A percentile compares a stretch with the other conserved stretches of the same genome.
These are phyloP conservation scores for Cremastinae sp. DNA, from an alignment of 2,888 invertebrate genomes.

Conservation along the genomic window DNA sequence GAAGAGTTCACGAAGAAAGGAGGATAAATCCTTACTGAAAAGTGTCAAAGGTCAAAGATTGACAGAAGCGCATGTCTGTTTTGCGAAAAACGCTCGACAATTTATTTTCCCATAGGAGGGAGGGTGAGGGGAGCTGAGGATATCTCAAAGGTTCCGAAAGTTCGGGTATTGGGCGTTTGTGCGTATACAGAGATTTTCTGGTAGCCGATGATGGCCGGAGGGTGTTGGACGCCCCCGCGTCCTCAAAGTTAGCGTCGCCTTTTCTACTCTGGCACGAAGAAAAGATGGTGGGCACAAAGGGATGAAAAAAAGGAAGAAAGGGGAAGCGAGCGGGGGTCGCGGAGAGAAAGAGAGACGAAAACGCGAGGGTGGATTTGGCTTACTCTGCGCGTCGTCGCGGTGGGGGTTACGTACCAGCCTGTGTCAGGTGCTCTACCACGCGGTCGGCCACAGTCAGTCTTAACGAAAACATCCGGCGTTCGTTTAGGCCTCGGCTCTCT, in stretches of 20 bases:
- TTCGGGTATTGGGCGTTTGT: conserved; percentile 1
- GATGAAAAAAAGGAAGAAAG: background rate
- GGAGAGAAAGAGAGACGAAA: conserved; percentile 17
- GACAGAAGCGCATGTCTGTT: too few relatives aligned
- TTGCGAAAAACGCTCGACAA: too few relatives aligned
- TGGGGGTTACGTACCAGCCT: conserved; percentile 73
- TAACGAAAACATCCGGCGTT: conserved; percentile 72
- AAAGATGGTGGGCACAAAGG: conserved; percentile 3
- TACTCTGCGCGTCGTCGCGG: conserved; percentile 59
- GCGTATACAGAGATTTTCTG: background rate
- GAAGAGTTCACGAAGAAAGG: too few relatives aligned
- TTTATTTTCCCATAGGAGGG: too few relatives aligned
- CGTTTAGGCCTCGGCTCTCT: conserved; percentile 56
- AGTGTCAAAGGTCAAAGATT: too few relatives aligned
- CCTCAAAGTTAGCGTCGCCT: conserved; percentile 17
- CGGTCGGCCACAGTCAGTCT: conserved; percentile 73
- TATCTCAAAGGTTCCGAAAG: too few relatives aligned
- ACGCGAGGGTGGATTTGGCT: conserved; percentile 52
- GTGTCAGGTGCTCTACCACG: conserved; percentile 75
- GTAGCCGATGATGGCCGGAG: conserved; percentile 15
- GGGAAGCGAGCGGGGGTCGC: conserved; percentile 22
- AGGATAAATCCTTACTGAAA: too few relatives aligned
- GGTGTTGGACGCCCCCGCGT: conserved; percentile 38
- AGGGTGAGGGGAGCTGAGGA: too few relatives aligned
- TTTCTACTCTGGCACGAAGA: background rate